Evolutionary conservation across 2,797 vertebrate species (phyloP), one percentile per base, ranked within the genome.

Genomic region (Austrolebias charrua): DNA sequence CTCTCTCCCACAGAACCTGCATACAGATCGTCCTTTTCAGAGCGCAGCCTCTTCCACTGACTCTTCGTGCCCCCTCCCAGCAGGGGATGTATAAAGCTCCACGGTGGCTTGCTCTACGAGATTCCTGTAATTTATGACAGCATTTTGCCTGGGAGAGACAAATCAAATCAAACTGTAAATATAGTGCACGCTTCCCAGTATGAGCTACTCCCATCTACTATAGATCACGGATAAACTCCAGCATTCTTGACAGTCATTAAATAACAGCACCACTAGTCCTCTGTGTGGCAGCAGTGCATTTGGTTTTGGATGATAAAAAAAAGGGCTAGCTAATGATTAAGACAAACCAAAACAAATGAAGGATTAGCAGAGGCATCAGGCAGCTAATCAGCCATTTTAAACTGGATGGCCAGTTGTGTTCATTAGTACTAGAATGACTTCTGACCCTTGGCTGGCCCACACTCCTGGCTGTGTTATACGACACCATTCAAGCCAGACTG

Each of bases 161-260:
- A 91, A 90, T 92, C 74, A 78, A 90, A 90, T 91, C 83, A 90
- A 79, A 83, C 86, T 73, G 78, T 86, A 88, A 91, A 91, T 85
- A 86, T 69, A 82, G 73, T 69, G 63, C 81, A 79, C 81, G 76
- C 82, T 90, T 83, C 82, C 80, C 77, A 87, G 75, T 84, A 75
- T 68, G 72, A 71, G 82, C 71, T 80, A 67, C 59, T 73, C 71
- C 75, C 80, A 57, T 55, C 57, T 62, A 46, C 64, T 24, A 65
- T 79, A 82, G 63, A 87, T 81, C 76, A 81, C 71, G 78, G 79
- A 84, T 85, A 85, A 84, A 84, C 60, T 76, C 53, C 76, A 80
- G 71, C 60, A 51, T 82, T 79, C 71, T 65, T 83, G 85, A 84
- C 74, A 83, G 83, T 82, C 84, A 87, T 88, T 84, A 82, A 91